Percentiles rank a stretch among this genome's conserved stretches.
These are phyloP conservation scores for Watsonalla binaria DNA, from an alignment of 2,888 invertebrate species.

Conservation along the genomic window DNA sequence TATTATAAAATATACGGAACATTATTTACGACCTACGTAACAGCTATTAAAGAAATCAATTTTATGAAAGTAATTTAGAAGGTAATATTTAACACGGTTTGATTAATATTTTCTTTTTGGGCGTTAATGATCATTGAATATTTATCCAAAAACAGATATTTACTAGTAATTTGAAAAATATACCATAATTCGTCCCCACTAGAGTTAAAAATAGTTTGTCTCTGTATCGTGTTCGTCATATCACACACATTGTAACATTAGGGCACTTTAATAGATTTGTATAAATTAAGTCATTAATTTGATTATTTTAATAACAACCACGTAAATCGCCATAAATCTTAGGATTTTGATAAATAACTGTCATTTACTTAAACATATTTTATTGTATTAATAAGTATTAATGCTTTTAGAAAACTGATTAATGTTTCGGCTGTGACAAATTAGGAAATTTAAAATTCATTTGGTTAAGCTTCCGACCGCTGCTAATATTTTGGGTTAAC, in stretches of 20 bases:
- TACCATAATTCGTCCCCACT: not conserved
- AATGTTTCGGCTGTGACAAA: not conserved
- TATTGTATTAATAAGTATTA: not conserved
- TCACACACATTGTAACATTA: not conserved
- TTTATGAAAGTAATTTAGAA: no score
- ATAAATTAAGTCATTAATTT: conserved; percentile 4
- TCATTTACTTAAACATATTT: not conserved
- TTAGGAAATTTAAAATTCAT: not conserved
- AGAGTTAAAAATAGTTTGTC: not conserved
- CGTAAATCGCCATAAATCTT: not conserved
- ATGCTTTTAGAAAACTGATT: not conserved
- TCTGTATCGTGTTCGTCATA: not conserved
- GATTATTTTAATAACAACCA: conserved; percentile 5
- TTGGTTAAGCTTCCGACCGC: no score
- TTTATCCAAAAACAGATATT: no score
- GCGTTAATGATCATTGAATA: no score
- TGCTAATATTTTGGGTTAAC: not conserved
- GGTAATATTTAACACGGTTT: no score
- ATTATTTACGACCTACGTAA: no score
- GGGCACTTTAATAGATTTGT: not conserved
- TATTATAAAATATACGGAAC: no score
- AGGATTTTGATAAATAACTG: conserved; percentile 5
- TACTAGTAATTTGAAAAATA: not conserved
- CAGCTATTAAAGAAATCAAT: no score
- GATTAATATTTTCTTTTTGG: no score